These are phyloP conservation scores for Emydocephalus ijimae DNA, from an alignment of 2,113 vertebrate genomes.

Conservation along the genomic window DNA sequence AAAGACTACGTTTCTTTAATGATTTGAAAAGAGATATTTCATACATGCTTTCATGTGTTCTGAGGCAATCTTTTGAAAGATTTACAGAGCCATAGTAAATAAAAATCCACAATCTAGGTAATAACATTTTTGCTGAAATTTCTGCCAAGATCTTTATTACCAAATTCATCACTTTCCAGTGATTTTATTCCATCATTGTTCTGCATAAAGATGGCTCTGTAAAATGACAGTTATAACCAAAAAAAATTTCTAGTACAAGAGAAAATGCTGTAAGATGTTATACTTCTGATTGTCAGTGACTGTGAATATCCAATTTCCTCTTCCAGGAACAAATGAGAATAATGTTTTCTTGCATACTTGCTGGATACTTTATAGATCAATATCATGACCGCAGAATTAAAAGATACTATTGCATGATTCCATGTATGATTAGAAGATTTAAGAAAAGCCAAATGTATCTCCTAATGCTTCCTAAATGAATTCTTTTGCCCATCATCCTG, in stretches of 20 bases:
- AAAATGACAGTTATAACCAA: not conserved
- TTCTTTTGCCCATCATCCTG: no score
- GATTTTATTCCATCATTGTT: not conserved
- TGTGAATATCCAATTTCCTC: not conserved
- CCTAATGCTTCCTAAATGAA: not conserved
- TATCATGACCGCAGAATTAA: conserved; percentile 4
- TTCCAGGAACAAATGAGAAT: not conserved
- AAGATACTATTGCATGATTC: not conserved
- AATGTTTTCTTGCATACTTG: not conserved
- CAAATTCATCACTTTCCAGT: not conserved
- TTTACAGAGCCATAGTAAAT: not conserved
- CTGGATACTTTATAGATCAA: conserved; percentile 10
- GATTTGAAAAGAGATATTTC: not conserved
- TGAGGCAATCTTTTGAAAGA: not conserved
- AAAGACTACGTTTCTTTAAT: not conserved
- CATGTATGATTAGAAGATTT: conserved; percentile 7
- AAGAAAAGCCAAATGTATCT: not conserved
- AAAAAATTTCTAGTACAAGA: not conserved
- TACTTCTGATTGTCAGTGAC: not conserved
- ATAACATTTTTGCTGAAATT: not conserved
- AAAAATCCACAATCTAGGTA: not conserved
- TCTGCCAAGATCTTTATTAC: not conserved
- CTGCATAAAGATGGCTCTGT: not conserved
- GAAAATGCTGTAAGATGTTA: not conserved
- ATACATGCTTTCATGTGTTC: not conserved